phyloP scores from a whole-genome alignment of 2,888 invertebrate genomes.

The Selenia dentaria region DNA sequence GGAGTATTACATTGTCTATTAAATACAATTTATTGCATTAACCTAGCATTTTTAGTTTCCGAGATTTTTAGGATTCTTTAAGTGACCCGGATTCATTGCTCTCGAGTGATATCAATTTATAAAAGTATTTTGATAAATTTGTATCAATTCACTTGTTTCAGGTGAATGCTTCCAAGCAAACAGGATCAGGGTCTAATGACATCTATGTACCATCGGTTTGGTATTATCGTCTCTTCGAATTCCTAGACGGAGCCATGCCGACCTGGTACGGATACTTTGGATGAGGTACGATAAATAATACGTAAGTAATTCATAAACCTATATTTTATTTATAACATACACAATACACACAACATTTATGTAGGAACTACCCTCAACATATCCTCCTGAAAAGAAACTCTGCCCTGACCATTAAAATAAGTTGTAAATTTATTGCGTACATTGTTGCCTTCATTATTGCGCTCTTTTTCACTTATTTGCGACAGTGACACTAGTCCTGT shows the following conservation, averaged over 20 bases:
- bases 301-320: slow-evolving; percentile 2
- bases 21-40: no score
- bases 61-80: no score
- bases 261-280: slow-evolving; percentile 20
- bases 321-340: not conserved
- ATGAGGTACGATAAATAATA: slow-evolving; percentile 18
- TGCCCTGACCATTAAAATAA: slow-evolving; percentile 23
- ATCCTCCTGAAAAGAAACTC: slow-evolving; percentile 25
- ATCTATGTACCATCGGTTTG: slow-evolving; percentile 26
- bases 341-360: no score
- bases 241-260: slow-evolving; percentile 27
- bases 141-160: slow-evolving; percentile 18
- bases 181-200: slow-evolving; percentile 22
- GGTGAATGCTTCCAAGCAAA: slow-evolving; percentile 29
- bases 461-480: slow-evolving; percentile 25
- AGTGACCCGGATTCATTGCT: no score
- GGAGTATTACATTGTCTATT: no score
- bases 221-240: slow-evolving; percentile 24
- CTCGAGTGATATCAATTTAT: no score
- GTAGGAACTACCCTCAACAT: slow-evolving; percentile 18
- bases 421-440: slow-evolving; percentile 27
- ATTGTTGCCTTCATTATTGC: slow-evolving; percentile 29
- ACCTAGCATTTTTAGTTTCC: no score
- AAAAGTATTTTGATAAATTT: no score
- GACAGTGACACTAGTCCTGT: slow-evolving; percentile 22